phyloP scores from a whole-genome alignment of 1,140 invertebrate species.

The Trichonephila clavata region DNA sequence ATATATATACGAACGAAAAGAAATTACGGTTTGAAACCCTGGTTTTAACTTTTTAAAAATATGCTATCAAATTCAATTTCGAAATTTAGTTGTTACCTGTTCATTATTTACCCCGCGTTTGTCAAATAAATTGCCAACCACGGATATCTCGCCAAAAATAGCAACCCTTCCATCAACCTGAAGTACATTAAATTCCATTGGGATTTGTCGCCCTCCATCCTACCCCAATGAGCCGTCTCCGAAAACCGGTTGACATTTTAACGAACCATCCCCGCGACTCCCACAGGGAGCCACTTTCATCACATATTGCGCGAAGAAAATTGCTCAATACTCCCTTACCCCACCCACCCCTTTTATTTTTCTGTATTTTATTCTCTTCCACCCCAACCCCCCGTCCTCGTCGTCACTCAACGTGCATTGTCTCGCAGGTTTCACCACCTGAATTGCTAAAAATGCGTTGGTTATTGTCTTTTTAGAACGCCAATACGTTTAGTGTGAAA shows the following conservation, averaged over 20 bases:
- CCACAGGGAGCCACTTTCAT: constrained; percentile 69
- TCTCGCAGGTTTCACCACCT: neutral
- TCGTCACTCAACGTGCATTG: neutral
- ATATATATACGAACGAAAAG: too few relatives aligned
- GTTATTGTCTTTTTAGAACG: too few relatives aligned
- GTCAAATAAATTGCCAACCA: neutral
- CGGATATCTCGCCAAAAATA: neutral
- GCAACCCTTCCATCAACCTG: neutral
- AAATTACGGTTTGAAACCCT: too few relatives aligned
- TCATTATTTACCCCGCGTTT: too few relatives aligned
- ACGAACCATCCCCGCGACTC: constrained; percentile 61
- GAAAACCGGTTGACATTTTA: constrained; percentile 71
- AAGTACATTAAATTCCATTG: constrained; percentile 62
- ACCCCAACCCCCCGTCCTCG: neutral
- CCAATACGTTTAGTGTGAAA: too few relatives aligned
- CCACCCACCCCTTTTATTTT: neutral
- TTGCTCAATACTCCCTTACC: neutral
- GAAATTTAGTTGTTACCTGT: too few relatives aligned
- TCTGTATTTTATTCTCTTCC: neutral
- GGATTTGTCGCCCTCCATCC: constrained; percentile 53
- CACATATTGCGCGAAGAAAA: constrained; percentile 67
- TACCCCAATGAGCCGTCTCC: constrained; percentile 44
- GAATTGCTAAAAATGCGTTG: neutral
- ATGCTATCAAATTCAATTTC: too few relatives aligned
- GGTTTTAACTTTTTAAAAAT: too few relatives aligned